Base-by-base conservation (phyloP, 2,888 invertebrate genomes). In the Aplocera efformata region DNA sequence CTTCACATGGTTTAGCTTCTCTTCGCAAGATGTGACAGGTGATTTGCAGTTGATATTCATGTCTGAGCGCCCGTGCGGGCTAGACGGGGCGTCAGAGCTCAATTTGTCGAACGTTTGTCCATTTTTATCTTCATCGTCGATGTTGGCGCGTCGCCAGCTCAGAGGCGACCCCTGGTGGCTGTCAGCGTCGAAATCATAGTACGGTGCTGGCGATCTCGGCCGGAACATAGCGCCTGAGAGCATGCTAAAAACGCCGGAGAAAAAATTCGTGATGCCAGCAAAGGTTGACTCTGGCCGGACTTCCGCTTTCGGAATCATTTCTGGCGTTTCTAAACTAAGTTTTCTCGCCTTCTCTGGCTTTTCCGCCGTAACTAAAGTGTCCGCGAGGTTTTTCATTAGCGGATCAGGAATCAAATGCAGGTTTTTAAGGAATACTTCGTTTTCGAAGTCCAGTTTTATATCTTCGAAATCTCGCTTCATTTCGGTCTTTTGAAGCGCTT, bases 351-450 rank as follows among this genome's bases (percentile, higher is more conserved):
- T 53, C 31, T 39, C 37, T 10, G 48, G 36, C 1, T 22, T 40
- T 29, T 63, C 64, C 3, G 56, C 56, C 0, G 64, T 67, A 23
- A 73, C 70, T 7, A 82, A 62, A 0, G 78, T 69, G 38, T 86
- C 86, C 1, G 82, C 86, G 30, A 86, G 60, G 60, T 84, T 83
- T 56, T 83, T 85, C 58, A 72, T 74, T 36, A 86, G 44, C 1
- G 81, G 77, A 55, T 84, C 81, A 0, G 81, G 75, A 35, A 82
- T 69, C 1, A 75, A 48, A 46, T 78, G 77, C 1, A 83, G 50
- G 36, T 72, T 79, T 42, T 74, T 71, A 9, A 81, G 48, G 38
- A 78, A 66, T 36, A 75, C 46, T 5, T 71, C 69, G 17, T 81
- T 74, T 6, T 62, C 66, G 26, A 69, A 76, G 0, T 66, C 49